A percentile compares a stretch with the other conserved stretches of the same genome.
Conservation (phyloP, 2,113 vertebrate species). For the Hippopotamus amphibius region DNA sequence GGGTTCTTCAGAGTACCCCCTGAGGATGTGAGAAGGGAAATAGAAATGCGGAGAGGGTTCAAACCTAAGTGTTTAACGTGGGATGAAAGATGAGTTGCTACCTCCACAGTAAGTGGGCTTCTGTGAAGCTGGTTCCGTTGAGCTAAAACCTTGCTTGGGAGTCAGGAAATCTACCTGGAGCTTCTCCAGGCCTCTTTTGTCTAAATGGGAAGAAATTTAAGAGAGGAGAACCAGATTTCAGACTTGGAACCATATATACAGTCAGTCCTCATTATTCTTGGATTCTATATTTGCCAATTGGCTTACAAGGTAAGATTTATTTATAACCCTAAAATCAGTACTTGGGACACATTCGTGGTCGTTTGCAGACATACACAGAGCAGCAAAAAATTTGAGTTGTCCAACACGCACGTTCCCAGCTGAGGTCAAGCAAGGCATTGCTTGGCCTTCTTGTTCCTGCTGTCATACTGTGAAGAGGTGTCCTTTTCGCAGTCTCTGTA, state of each 20-base stretch:
- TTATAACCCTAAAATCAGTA: background rate
- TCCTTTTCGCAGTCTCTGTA: accelerated
- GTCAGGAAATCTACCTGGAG: background rate
- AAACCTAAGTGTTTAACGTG: background rate
- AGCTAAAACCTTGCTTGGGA: background rate
- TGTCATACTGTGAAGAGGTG: background rate
- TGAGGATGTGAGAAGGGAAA: background rate
- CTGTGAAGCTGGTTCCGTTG: background rate
- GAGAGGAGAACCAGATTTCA: background rate
- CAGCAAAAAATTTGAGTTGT: background rate
- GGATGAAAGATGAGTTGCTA: background rate
- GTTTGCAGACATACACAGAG: background rate
- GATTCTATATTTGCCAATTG: background rate
- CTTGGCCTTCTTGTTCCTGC: background rate
- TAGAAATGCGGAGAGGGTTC: background rate
- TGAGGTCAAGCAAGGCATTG: background rate
- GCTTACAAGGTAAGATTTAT: conserved; percentile 3
- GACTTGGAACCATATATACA: background rate
- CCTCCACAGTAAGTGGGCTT: background rate
- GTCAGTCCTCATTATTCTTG: background rate
- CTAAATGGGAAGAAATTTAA: background rate
- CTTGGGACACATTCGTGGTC: background rate
- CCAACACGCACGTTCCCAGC: background rate
- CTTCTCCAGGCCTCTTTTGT: background rate
- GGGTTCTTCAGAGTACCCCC: background rate